phyloP scores from a whole-genome alignment of 2,113 vertebrate genomes.

The Circaetus cinerascens region DNA sequence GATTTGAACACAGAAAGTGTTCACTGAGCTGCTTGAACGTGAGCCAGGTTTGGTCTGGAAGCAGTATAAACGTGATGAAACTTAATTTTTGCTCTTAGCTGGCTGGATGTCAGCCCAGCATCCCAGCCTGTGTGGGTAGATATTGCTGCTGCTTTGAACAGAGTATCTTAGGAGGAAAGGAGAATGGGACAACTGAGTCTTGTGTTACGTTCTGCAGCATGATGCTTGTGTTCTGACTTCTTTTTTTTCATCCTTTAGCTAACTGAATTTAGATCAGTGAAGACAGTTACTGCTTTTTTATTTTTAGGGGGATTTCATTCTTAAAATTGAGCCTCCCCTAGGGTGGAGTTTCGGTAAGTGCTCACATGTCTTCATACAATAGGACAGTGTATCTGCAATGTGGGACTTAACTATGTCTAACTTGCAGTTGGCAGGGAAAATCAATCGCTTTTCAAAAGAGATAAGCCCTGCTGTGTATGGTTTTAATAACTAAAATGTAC shows the following conservation, averaged over 20 bases:
- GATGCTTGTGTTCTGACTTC: not conserved
- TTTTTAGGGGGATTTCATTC: conserved; percentile 92
- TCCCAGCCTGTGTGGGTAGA: not conserved
- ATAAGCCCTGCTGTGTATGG: not conserved
- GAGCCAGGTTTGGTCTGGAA: not conserved
- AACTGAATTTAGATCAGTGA: not conserved
- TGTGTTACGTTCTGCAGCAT: not conserved
- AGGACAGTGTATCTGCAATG: not conserved
- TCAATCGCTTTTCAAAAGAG: not conserved
- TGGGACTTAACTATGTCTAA: not conserved
- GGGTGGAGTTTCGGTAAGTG: conserved; percentile 98
- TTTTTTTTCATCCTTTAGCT: not conserved
- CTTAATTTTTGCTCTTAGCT: not conserved
- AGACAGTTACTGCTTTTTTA: not conserved
- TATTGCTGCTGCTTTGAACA: not conserved
- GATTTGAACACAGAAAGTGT: not conserved
- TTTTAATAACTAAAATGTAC: not conserved
- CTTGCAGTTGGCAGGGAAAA: not conserved
- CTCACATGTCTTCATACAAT: not conserved
- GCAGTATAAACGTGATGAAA: not conserved
- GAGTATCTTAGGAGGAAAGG: not conserved
- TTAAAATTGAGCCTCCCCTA: conserved; percentile 96
- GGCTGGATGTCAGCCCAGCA: not conserved
- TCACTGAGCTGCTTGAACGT: not conserved
- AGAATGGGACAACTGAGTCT: not conserved